Evolutionary conservation across 2,888 invertebrate genomes (phyloP).

Genomic region (Tuberolachnus salignus): DNA sequence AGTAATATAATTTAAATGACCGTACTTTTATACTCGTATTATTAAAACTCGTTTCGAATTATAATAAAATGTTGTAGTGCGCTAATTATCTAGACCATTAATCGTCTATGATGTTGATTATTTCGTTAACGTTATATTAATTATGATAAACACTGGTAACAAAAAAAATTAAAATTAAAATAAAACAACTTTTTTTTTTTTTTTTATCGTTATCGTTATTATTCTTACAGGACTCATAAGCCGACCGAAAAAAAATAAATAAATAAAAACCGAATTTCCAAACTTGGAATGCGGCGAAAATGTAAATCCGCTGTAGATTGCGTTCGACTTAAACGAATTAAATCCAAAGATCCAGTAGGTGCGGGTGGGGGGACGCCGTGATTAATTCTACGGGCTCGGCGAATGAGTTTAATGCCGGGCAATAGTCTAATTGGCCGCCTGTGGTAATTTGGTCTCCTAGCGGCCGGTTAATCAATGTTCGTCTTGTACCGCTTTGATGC

Average conservation of each 20-base stretch:
- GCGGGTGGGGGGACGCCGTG: background rate
- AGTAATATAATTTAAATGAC: too few species aligned
- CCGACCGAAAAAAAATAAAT: too few species aligned
- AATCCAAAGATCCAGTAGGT: background rate
- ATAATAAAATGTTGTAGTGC: too few species aligned
- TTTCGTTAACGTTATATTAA: background rate
- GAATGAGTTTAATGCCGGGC: background rate
- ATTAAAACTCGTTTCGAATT: too few species aligned
- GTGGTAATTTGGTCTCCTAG: background rate
- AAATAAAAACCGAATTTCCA: too few species aligned
- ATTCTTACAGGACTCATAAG: too few species aligned
- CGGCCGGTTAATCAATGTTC: background rate
- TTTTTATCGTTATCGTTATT: too few species aligned
- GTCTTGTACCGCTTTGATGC: constrained; percentile 15
- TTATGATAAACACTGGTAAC: background rate
- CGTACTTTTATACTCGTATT: too few species aligned
- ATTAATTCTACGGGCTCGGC: constrained; percentile 7
- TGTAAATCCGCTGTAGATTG: constrained; percentile 9
- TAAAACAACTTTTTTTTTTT: too few species aligned
- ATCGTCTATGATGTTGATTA: too few species aligned
- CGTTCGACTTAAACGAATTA: constrained; percentile 12
- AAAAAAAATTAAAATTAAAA: background rate
- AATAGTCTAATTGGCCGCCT: background rate
- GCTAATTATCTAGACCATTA: too few species aligned
- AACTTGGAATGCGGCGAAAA: background rate